phyloP scores from a whole-genome alignment of 2,797 vertebrate genomes.

The Jordanella pulchra region DNA sequence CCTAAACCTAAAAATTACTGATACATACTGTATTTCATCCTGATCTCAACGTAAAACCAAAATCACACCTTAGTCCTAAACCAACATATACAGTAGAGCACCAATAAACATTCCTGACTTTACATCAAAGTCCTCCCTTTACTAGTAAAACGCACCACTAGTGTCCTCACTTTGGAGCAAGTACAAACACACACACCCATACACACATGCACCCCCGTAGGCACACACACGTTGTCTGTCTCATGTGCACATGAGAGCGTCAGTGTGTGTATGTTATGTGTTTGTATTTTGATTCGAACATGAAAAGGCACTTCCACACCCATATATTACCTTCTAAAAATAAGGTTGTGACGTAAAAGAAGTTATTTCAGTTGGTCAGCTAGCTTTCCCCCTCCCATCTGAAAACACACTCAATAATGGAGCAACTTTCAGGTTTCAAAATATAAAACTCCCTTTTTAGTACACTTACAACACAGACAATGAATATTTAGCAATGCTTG shows the following conservation, averaged over 20 bases:
- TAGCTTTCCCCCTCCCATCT: slow-evolving; percentile 80
- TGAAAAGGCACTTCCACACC: slow-evolving; percentile 86
- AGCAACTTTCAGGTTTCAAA: slow-evolving; percentile 83
- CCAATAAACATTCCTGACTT: too few relatives aligned
- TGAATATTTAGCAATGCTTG: slow-evolving; percentile 22
- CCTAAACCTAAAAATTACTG: too few relatives aligned
- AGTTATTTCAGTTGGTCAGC: slow-evolving; percentile 86
- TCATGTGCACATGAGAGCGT: slow-evolving; percentile 49
- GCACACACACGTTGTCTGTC: slow-evolving; percentile 37
- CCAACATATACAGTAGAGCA: too few relatives aligned
- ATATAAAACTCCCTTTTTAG: slow-evolving; percentile 48
- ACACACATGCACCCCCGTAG: slow-evolving; percentile 10
- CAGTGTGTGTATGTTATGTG: slow-evolving; percentile 66
- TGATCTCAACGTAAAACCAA: too few relatives aligned
- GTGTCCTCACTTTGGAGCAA: slow-evolving; percentile 6
- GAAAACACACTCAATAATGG: slow-evolving; percentile 80
- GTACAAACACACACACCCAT: not conserved
- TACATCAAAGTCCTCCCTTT: too few relatives aligned
- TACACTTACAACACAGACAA: slow-evolving; percentile 54
- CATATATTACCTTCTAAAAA: slow-evolving; percentile 90
- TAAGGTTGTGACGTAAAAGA: slow-evolving; percentile 86
- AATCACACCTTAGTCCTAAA: too few relatives aligned
- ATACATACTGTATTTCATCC: too few relatives aligned
- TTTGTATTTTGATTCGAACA: slow-evolving; percentile 84
- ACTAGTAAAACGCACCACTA: slow-evolving; percentile 12